Conservation (phyloP, 2,888 invertebrate species). For the Erebia epiphron region DNA sequence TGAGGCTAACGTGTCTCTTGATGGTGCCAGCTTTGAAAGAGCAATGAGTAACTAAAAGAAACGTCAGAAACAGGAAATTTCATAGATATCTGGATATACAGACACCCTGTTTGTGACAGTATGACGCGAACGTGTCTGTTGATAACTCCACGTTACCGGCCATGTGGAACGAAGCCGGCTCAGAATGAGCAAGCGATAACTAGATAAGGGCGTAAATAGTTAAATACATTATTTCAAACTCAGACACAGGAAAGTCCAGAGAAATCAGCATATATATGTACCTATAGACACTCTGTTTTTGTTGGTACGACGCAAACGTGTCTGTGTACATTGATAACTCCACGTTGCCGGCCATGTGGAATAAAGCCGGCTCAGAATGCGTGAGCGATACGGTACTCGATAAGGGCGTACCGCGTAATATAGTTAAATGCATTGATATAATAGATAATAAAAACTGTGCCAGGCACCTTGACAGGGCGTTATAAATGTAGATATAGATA, state of each 20-base stretch:
- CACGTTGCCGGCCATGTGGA: slow-evolving; percentile 31
- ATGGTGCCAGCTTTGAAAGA: too few species aligned
- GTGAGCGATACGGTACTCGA: neutral
- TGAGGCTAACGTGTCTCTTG: too few species aligned
- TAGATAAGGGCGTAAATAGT: slow-evolving; percentile 22
- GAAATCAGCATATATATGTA: too few species aligned
- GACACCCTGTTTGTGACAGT: neutral
- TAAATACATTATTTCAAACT: slow-evolving; percentile 31
- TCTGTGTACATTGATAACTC: slow-evolving; percentile 30
- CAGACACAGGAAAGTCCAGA: too few species aligned
- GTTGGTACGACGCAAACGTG: neutral
- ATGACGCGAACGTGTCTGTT: slow-evolving; percentile 4
- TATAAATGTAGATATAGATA: neutral
- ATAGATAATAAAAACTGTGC: slow-evolving; percentile 28
- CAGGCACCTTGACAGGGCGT: slow-evolving; percentile 7
- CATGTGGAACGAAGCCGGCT: slow-evolving; percentile 18
- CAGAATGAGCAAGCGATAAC: slow-evolving; percentile 26
- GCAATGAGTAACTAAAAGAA: too few species aligned
- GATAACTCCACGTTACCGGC: slow-evolving; percentile 34
- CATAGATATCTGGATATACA: neutral
- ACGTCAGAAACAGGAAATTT: neutral
- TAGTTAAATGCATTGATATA: slow-evolving; percentile 33
- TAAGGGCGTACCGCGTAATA: slow-evolving; percentile 25
- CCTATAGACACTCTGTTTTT: neutral
- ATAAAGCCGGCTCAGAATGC: neutral